These are phyloP conservation scores for Teinopalpus imperialis DNA, from an alignment of 2,888 invertebrate species.

Conservation along the genomic window DNA sequence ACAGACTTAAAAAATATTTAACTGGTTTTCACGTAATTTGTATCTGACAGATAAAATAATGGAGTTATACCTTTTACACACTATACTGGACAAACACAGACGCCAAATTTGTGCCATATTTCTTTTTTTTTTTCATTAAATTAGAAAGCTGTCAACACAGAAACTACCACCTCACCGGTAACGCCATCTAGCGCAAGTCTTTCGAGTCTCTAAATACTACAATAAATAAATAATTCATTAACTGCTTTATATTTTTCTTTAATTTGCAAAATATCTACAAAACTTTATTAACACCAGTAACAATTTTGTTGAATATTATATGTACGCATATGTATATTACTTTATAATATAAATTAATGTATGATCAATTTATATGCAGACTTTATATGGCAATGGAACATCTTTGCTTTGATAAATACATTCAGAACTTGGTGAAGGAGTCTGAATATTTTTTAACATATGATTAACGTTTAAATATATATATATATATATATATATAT, in stretches of 20 bases:
- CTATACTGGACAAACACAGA: too few species aligned
- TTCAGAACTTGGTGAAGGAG: slow-evolving; percentile 12
- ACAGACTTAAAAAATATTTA: too few species aligned
- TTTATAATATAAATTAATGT: not conserved
- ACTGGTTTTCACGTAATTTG: too few species aligned
- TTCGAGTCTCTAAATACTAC: not conserved
- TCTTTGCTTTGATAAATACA: slow-evolving; percentile 9
- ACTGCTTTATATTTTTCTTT: not conserved
- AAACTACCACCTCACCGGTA: too few species aligned
- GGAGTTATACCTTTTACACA: too few species aligned
- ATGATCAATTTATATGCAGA: not conserved
- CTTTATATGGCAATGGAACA: slow-evolving; percentile 16
- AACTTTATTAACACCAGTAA: slow-evolving; percentile 1
- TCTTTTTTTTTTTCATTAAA: too few species aligned
- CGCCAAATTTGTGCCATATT: too few species aligned
- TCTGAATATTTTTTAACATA: not conserved
- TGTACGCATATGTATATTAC: not conserved
- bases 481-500: too few species aligned
- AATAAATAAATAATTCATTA: too few species aligned
- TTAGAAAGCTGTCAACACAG: too few species aligned
- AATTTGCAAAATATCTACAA: slow-evolving; percentile 5
- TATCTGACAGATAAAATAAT: too few species aligned
- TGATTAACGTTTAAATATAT: too few species aligned
- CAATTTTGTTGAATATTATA: slow-evolving; percentile 1
- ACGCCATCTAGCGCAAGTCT: slow-evolving; percentile 15